Evolutionary conservation across 2,797 vertebrate species (phyloP).

Genomic region (Microchirus variegatus): DNA sequence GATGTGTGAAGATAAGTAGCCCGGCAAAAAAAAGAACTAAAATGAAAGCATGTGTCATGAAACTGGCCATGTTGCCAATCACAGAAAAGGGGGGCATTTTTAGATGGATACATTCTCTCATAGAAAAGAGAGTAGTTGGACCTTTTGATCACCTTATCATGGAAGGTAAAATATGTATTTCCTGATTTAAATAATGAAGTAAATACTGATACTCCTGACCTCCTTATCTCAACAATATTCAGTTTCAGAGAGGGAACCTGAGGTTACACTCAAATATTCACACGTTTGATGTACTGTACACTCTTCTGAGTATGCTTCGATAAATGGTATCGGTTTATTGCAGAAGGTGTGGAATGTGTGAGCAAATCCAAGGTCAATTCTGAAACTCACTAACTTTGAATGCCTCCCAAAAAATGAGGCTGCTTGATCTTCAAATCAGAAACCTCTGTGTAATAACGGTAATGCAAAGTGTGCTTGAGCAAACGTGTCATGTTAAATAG

Average conservation of each 20-base stretch:
- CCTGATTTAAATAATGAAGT: constrained; percentile 21
- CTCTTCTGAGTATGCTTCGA: constrained; percentile 7
- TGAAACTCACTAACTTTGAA: no score
- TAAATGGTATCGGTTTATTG: constrained; percentile 17
- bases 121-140: no score
- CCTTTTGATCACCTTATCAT: constrained; percentile 17
- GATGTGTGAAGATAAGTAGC: constrained; percentile 1
- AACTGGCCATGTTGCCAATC: constrained; percentile 10
- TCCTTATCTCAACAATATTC: constrained; percentile 50
- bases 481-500: no score
- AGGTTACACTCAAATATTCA: constrained; percentile 18
- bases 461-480: no score
- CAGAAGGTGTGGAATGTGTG: constrained; percentile 13
- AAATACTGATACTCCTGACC: constrained; percentile 27
- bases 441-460: no score
- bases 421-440: no score
- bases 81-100: background rate
- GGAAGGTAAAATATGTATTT: constrained; percentile 9
- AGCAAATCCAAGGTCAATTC: background rate
- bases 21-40: background rate
- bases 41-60: constrained; percentile 27
- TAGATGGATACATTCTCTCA: no score
- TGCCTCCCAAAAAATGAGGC: no score
- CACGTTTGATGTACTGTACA: constrained; percentile 9
- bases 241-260: constrained; percentile 29